Percentiles rank a stretch among this genome's conserved stretches.
These are phyloP conservation scores for Homarus americanus DNA, from an alignment of 1,140 invertebrate species.

Conservation along the genomic window DNA sequence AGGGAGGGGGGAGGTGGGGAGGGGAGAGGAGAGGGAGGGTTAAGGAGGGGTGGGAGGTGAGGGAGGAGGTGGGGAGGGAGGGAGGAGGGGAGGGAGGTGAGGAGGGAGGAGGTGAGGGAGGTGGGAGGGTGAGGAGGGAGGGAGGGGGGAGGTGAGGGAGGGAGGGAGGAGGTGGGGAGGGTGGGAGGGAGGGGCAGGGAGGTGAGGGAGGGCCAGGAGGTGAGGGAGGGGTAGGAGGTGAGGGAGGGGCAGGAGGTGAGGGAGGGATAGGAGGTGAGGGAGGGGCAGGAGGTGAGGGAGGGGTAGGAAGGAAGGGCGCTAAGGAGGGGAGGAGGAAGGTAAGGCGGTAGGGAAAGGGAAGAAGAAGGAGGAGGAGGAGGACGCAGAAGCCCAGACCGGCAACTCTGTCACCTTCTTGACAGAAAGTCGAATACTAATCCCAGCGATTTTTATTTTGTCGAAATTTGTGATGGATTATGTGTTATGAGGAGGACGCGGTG, in stretches of 20 bases:
- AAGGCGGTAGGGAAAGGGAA: slow-evolving; percentile 19
- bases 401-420: background rate
- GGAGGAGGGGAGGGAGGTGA: background rate
- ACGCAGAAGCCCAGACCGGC: background rate
- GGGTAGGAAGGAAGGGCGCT: background rate
- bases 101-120: background rate
- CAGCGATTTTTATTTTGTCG: background rate
- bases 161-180: background rate
- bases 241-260: background rate
- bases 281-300: background rate
- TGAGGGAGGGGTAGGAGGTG: background rate
- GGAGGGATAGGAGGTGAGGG: too few relatives aligned
- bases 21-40: background rate
- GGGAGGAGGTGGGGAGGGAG: background rate
- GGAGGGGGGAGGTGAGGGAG: too few relatives aligned
- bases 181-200: background rate
- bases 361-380: background rate
- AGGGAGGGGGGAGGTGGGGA: background rate
- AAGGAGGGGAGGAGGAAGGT: too few relatives aligned
- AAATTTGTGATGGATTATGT: background rate
- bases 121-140: too few relatives aligned
- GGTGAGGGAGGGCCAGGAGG: too few relatives aligned
- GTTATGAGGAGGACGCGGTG: background rate
- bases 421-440: slow-evolving; percentile 19
- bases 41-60: too few relatives aligned